A percentile compares a stretch with the other conserved stretches of the same genome.
These are phyloP conservation scores for Scaptomyza polygonia DNA, from an alignment of 2,888 invertebrate species.

Conservation along the genomic window DNA sequence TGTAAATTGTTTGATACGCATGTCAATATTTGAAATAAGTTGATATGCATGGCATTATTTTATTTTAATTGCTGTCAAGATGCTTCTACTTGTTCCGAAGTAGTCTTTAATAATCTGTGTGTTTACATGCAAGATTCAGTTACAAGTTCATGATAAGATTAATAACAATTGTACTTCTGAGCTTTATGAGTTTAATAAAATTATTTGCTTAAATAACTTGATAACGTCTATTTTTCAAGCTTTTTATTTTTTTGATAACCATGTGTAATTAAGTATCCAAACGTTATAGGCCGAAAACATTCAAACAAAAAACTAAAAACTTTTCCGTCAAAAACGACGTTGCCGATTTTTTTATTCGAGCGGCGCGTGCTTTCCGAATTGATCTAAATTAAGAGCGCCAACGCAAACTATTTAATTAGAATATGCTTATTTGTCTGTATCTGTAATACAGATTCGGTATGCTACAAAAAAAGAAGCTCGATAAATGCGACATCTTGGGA, in stretches of 20 bases:
- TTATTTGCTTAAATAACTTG: constrained; percentile 8
- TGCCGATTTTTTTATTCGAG: constrained; percentile 16
- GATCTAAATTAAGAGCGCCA: constrained; percentile 59
- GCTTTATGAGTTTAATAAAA: constrained; percentile 4
- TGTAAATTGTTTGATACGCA: neutral
- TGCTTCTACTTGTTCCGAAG: neutral
- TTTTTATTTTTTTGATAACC: neutral
- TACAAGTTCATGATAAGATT: constrained; percentile 18
- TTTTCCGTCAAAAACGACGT: constrained; percentile 49
- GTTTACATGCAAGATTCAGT: neutral
- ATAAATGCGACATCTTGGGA: constrained; percentile 29
- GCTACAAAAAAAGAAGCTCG: constrained; percentile 31
- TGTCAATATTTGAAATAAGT: neutral
- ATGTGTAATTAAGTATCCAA: neutral
- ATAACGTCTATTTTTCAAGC: neutral
- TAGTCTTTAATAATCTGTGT: neutral
- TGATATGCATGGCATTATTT: constrained; percentile 18
- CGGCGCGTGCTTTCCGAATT: constrained; percentile 42
- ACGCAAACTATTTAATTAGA: neutral
- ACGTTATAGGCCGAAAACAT: constrained; percentile 45
- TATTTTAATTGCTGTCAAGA: constrained; percentile 27
- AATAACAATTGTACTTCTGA: neutral
- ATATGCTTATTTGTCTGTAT: neutral
- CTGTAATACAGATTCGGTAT: too few relatives aligned
- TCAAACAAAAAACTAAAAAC: constrained; percentile 17